Conservation (phyloP, 2,888 invertebrate genomes). For the Limnephilus auricula region DNA sequence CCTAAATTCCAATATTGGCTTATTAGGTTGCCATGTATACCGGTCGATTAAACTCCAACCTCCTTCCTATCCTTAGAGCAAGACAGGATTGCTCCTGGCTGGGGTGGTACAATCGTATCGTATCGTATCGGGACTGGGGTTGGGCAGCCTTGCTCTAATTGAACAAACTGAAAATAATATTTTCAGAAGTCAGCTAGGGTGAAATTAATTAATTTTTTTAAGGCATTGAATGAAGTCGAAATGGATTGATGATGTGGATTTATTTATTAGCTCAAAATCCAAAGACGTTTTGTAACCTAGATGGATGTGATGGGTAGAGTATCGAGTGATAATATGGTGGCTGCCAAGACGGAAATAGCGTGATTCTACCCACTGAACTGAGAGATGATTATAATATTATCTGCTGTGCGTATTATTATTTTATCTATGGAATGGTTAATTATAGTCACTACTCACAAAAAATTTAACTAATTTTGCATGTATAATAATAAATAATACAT, state of each 20-base stretch:
- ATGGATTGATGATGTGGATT: background rate
- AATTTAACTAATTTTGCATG: too few species aligned
- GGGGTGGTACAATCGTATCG: too few species aligned
- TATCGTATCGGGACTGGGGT: too few species aligned
- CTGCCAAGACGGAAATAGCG: background rate
- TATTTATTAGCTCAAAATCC: background rate
- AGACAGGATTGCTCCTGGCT: too few species aligned
- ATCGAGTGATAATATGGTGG: background rate
- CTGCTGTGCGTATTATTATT: background rate
- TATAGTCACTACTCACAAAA: too few species aligned
- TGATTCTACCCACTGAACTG: background rate
- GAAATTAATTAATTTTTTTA: background rate
- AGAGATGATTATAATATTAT: background rate
- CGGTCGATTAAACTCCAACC: too few species aligned
- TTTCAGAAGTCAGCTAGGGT: background rate
- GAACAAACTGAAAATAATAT: background rate
- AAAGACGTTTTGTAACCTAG: background rate
- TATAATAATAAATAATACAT: too few species aligned
- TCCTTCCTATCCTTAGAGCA: too few species aligned
- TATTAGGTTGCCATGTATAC: too few species aligned
- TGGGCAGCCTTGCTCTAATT: too few species aligned
- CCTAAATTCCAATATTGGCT: too few species aligned
- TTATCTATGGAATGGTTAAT: background rate
- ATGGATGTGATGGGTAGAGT: background rate
- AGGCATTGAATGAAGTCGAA: background rate